Evolutionary conservation across 92 coral and sea anemone genomes (phyloP).

Genomic region (Umimayanthus chanpuru): DNA sequence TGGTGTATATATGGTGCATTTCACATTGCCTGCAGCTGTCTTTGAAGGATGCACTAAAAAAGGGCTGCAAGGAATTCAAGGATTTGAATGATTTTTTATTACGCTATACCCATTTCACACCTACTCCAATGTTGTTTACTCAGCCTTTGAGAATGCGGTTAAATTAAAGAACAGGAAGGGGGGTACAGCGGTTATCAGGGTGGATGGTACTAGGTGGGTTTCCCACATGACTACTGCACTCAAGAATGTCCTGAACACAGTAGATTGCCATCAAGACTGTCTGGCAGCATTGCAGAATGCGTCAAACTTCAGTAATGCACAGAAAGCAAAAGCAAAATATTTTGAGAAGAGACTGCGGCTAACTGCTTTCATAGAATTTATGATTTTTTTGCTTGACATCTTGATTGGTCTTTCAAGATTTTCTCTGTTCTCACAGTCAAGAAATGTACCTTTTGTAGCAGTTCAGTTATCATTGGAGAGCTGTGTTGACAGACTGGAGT

Average conservation of each 20-base stretch:
- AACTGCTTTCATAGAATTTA: slow-evolving; percentile 40
- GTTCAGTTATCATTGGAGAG: slow-evolving; percentile 39
- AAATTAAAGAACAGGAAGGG: slow-evolving; percentile 49
- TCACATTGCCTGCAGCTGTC: slow-evolving; percentile 49
- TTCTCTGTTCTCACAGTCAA: slow-evolving; percentile 53
- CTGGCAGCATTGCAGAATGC: slow-evolving; percentile 42
- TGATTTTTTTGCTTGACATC: slow-evolving; percentile 44
- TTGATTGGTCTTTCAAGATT: slow-evolving; percentile 46
- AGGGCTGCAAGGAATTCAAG: slow-evolving; percentile 43
- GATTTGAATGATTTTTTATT: slow-evolving; percentile 48
- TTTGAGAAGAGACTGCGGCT: slow-evolving; percentile 37
- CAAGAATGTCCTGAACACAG: slow-evolving; percentile 47
- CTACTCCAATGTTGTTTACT: slow-evolving; percentile 46
- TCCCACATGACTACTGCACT: slow-evolving; percentile 50
- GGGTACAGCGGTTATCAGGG: slow-evolving; percentile 41
- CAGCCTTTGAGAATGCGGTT: slow-evolving; percentile 52
- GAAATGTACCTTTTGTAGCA: slow-evolving; percentile 44
- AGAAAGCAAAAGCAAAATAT: slow-evolving; percentile 43
- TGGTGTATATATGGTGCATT: slow-evolving; percentile 54
- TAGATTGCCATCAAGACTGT: slow-evolving; percentile 56
- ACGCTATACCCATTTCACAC: slow-evolving; percentile 42
- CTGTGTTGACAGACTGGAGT: slow-evolving; percentile 46
- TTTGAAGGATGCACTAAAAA: slow-evolving; percentile 50
- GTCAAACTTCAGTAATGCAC: slow-evolving; percentile 33
- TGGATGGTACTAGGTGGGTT: slow-evolving; percentile 45